Evolutionary conservation across 2,888 invertebrate species (phyloP).

Genomic region (Ennomos quercinarius): DNA sequence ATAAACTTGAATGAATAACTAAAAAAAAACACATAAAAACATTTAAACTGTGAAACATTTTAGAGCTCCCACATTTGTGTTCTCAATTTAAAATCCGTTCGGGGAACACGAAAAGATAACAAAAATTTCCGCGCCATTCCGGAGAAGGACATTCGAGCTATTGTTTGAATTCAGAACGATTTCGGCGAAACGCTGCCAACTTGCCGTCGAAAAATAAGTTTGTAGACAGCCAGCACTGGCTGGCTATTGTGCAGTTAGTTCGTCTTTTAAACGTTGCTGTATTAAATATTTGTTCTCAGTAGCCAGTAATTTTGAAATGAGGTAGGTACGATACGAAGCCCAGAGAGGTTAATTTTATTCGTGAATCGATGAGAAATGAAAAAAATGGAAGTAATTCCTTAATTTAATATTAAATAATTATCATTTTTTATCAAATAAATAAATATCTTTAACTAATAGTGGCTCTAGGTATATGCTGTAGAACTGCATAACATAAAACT

Average conservation of each 20-base stretch:
- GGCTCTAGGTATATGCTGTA: no score
- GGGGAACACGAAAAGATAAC: slow-evolving; percentile 84
- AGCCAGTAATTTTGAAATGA: background rate
- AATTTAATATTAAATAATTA: no score
- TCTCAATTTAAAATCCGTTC: slow-evolving; percentile 84
- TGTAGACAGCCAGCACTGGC: slow-evolving; percentile 22
- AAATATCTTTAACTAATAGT: no score
- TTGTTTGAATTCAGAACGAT: slow-evolving; percentile 81
- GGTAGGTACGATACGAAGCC: no score
- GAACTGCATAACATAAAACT: no score
- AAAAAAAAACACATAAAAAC: no score
- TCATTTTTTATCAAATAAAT: no score
- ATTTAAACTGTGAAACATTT: slow-evolving; percentile 52
- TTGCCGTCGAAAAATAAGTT: slow-evolving; percentile 33
- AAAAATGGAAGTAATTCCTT: no score
- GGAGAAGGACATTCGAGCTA: slow-evolving; percentile 80
- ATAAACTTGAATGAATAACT: no score
- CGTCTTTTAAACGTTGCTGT: slow-evolving; percentile 17
- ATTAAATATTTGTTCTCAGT: background rate
- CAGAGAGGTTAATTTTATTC: no score
- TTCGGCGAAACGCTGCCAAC: slow-evolving; percentile 67
- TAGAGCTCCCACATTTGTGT: slow-evolving; percentile 71
- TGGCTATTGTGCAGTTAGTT: slow-evolving; percentile 15
- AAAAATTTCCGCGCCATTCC: slow-evolving; percentile 84
- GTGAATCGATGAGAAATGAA: no score